Conservation (phyloP, 2,113 vertebrate genomes). For the Ptilonorhynchus violaceus region DNA sequence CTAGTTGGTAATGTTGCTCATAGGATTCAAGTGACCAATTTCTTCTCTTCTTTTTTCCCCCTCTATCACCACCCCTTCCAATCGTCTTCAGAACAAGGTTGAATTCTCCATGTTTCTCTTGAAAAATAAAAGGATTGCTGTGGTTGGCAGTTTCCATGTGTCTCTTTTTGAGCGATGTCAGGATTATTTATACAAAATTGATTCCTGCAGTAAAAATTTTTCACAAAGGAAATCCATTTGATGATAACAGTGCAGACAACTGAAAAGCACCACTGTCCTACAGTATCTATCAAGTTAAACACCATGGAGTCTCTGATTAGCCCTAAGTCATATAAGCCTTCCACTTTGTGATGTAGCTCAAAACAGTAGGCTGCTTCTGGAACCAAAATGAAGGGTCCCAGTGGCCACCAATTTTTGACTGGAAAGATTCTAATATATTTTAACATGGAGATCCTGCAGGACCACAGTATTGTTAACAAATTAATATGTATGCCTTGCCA, state of each 20-base stretch:
- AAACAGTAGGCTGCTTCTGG: not conserved
- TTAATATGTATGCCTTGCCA: constrained; percentile 66
- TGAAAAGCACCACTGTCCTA: constrained; percentile 10
- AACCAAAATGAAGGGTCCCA: not conserved
- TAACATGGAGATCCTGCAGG: constrained; percentile 32
- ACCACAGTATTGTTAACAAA: constrained; percentile 52
- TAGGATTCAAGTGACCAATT: constrained; percentile 63
- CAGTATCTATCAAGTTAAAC: not conserved
- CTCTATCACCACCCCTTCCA: constrained; percentile 1
- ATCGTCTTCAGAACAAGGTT: constrained; percentile 65
- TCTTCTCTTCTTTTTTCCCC: constrained; percentile 51
- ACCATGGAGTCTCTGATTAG: not conserved
- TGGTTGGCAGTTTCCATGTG: constrained; percentile 45
- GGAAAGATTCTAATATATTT: not conserved
- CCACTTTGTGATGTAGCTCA: not conserved
- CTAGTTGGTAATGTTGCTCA: not conserved
- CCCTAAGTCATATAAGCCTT: not conserved
- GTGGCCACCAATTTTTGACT: not conserved
- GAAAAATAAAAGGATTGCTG: constrained; percentile 63
- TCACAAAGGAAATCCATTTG: constrained; percentile 1
- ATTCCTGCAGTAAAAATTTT: constrained; percentile 30
- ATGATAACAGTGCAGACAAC: constrained; percentile 27
- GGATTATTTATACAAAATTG: constrained; percentile 38
- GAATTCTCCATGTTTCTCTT: constrained; percentile 55
- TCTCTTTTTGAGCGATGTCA: constrained; percentile 38